These are phyloP conservation scores for Listrodromus nycthemerus DNA, from an alignment of 2,888 invertebrate genomes.

Conservation along the genomic window DNA sequence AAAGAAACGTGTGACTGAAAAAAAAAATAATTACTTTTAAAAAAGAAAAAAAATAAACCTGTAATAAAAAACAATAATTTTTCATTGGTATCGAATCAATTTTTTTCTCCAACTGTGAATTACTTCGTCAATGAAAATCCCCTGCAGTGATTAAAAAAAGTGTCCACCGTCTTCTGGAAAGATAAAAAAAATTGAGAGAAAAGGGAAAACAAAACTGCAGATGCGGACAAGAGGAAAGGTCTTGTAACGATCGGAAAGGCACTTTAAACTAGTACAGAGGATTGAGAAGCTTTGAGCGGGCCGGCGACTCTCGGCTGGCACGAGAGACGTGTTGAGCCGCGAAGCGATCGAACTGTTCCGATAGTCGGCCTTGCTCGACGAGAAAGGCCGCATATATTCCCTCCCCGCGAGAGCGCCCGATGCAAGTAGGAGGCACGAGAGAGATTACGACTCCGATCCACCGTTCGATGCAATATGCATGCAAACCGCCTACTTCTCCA, in stretches of 20 bases:
- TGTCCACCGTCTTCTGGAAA: too few relatives aligned
- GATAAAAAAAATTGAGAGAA: background rate
- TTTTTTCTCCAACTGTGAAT: too few relatives aligned
- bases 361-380: slow-evolving; percentile 71
- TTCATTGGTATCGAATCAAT: too few relatives aligned
- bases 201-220: background rate
- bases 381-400: slow-evolving; percentile 69
- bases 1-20: too few relatives aligned
- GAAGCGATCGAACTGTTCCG: slow-evolving; percentile 67
- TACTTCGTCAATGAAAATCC: too few relatives aligned
- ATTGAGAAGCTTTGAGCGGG: slow-evolving; percentile 51
- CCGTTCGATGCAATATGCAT: slow-evolving; percentile 60
- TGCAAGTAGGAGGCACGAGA: slow-evolving; percentile 62
- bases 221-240: slow-evolving; percentile 40
- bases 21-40: background rate
- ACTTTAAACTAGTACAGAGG: slow-evolving; percentile 42
- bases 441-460: slow-evolving; percentile 65
- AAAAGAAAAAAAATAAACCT: background rate
- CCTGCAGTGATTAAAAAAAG: too few relatives aligned
- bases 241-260: slow-evolving; percentile 39
- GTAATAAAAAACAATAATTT: too few relatives aligned
- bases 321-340: slow-evolving; percentile 54
- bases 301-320: slow-evolving; percentile 32
- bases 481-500: slow-evolving; percentile 63
- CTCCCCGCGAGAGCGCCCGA: slow-evolving; percentile 54